A percentile compares a stretch with the other conserved stretches of the same genome.
Evolutionary conservation across 2,797 vertebrate species (phyloP).

Genomic region (Mycteria americana): DNA sequence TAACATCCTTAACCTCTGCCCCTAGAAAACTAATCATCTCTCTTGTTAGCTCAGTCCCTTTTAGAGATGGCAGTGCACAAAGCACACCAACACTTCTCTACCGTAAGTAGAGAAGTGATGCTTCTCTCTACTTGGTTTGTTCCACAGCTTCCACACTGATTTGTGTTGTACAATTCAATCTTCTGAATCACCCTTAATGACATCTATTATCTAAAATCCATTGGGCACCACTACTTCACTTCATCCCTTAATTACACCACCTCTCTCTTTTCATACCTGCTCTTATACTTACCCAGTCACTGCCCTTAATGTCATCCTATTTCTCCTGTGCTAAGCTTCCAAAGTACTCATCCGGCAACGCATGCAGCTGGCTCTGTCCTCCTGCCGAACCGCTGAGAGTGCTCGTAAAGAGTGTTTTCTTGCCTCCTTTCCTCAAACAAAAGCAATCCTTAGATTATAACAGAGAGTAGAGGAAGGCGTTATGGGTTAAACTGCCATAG

Average conservation of each 20-base stretch:
- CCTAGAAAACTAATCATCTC: conserved; percentile 66
- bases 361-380: conserved; percentile 27
- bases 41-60: conserved; percentile 59
- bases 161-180: conserved; percentile 67
- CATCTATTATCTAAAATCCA: conserved; percentile 70
- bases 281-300: conserved; percentile 55
- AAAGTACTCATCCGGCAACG: conserved; percentile 34
- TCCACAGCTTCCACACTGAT: conserved; percentile 62
- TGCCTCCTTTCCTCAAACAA: conserved; percentile 60
- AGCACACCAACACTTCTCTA: conserved; percentile 60
- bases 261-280: conserved; percentile 64
- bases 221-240: conserved; percentile 62
- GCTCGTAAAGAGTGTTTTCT: conserved; percentile 50
- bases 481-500: neutral
- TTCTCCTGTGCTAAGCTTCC: conserved; percentile 64
- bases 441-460: conserved; percentile 50
- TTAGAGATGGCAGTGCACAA: conserved; percentile 58
- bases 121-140: conserved; percentile 61
- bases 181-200: conserved; percentile 70
- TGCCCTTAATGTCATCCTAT: conserved; percentile 67
- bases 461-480: neutral
- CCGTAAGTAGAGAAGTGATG: conserved; percentile 30
- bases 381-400: conserved; percentile 3
- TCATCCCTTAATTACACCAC: conserved; percentile 64
- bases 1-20: conserved; percentile 67